Evolutionary conservation across 1,140 invertebrate species (phyloP).

Genomic region (Probaryconus sp.): DNA sequence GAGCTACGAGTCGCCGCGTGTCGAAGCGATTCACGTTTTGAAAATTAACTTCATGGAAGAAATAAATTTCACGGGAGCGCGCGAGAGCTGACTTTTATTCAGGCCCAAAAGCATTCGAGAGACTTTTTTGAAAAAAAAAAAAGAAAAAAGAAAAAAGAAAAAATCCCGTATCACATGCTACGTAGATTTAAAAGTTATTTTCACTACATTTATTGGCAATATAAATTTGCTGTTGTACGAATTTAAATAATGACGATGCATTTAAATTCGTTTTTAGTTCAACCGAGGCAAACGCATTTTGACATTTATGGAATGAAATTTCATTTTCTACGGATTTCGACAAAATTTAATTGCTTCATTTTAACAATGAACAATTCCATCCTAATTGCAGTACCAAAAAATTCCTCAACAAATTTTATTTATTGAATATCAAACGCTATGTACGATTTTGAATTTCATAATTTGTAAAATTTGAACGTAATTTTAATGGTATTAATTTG

Average conservation of each 20-base stretch:
- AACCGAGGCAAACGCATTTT: no score
- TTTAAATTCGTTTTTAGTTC: slow-evolving; percentile 29
- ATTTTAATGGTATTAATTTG: slow-evolving; percentile 34
- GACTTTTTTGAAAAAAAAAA: not conserved
- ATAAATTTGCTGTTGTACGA: slow-evolving; percentile 30
- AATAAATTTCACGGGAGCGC: slow-evolving; percentile 42
- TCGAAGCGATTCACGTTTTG: slow-evolving; percentile 39
- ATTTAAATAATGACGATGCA: slow-evolving; percentile 36
- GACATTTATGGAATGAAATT: no score
- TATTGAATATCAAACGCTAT: no score
- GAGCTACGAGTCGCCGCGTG: slow-evolving; percentile 22
- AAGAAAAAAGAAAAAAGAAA: slow-evolving; percentile 5
- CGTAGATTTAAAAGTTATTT: slow-evolving; percentile 43
- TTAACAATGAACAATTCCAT: no score
- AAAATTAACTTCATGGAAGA: slow-evolving; percentile 45
- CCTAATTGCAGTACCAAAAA: no score
- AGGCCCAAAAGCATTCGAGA: not conserved
- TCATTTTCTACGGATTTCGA: no score
- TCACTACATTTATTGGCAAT: slow-evolving; percentile 49
- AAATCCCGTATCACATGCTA: slow-evolving; percentile 13
- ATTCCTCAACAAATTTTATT: no score
- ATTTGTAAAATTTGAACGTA: no score
- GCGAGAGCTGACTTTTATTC: slow-evolving; percentile 52
- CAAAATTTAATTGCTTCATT: no score
- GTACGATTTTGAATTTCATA: no score